Evolutionary conservation across 2,797 vertebrate genomes (phyloP).

Genomic region (Pangasius macronema): DNA sequence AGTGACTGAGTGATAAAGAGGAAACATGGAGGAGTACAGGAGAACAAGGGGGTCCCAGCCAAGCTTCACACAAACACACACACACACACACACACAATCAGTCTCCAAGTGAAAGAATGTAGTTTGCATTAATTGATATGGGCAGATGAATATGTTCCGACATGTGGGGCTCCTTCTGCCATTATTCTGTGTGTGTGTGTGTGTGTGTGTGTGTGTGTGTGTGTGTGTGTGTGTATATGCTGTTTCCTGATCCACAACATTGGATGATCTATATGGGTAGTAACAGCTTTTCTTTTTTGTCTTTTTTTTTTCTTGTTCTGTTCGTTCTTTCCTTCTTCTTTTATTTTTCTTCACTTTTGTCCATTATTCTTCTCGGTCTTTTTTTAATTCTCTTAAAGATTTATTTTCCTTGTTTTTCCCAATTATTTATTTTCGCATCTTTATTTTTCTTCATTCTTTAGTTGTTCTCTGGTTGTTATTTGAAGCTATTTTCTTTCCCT

Average conservation of each 20-base stretch:
- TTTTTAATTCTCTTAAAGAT: background rate
- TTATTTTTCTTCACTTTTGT: background rate
- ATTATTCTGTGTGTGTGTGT: conserved; percentile 20
- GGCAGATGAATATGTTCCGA: conserved; percentile 44
- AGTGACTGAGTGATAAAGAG: conserved; percentile 24
- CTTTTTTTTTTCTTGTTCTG: background rate
- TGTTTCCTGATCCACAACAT: background rate
- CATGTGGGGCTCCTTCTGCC: conserved; percentile 30
- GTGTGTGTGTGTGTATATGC: background rate
- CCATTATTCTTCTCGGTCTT: background rate
- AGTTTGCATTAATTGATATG: conserved; percentile 51
- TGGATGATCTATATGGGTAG: background rate
- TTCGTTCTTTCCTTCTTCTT: background rate
- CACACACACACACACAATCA: conserved; percentile 24
- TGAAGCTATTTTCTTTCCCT: background rate
- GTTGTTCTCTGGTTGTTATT: too few relatives aligned
- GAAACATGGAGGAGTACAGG: conserved; percentile 31
- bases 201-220: conserved; percentile 13
- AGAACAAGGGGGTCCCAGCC: conserved; percentile 29
- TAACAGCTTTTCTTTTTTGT: background rate
- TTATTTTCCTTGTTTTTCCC: background rate
- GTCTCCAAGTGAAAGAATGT: conserved; percentile 29
- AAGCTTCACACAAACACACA: conserved; percentile 33
- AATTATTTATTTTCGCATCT: background rate
- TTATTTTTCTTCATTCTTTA: background rate